Evolutionary conservation across 2,113 vertebrate species (phyloP).

Genomic region (Daboia siamensis): DNA sequence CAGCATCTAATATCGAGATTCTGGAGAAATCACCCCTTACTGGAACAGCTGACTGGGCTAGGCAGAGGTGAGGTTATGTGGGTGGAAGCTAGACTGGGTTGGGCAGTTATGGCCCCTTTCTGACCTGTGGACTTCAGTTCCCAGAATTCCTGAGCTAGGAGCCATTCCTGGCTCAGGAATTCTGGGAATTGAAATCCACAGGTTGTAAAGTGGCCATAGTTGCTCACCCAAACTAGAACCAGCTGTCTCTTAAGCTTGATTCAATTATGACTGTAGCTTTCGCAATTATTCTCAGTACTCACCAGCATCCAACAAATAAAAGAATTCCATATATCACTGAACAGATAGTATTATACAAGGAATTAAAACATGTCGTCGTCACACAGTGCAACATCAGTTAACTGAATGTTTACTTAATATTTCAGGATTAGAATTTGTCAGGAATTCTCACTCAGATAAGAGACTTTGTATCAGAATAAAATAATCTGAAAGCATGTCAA

Average conservation of each 20-base stretch:
- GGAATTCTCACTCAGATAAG: background rate
- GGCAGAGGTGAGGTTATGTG: background rate
- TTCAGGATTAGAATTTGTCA: background rate
- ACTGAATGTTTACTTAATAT: background rate
- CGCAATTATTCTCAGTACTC: background rate
- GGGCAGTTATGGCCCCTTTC: background rate
- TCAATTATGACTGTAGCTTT: background rate
- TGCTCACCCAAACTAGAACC: background rate
- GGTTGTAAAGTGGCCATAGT: background rate
- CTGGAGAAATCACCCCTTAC: background rate
- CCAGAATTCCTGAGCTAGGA: background rate
- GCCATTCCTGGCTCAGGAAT: background rate
- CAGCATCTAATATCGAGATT: background rate
- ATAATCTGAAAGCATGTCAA: background rate
- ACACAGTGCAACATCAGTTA: background rate
- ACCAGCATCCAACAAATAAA: background rate
- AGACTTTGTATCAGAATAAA: background rate
- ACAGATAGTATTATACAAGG: background rate
- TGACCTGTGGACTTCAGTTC: background rate
- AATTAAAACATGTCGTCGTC: background rate
- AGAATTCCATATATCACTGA: background rate
- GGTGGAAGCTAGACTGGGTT: background rate
- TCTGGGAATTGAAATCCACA: background rate
- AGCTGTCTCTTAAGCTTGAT: background rate
- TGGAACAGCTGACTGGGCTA: background rate